Conservation (phyloP, 2,113 vertebrate species). For the Toxostoma redivivum region DNA sequence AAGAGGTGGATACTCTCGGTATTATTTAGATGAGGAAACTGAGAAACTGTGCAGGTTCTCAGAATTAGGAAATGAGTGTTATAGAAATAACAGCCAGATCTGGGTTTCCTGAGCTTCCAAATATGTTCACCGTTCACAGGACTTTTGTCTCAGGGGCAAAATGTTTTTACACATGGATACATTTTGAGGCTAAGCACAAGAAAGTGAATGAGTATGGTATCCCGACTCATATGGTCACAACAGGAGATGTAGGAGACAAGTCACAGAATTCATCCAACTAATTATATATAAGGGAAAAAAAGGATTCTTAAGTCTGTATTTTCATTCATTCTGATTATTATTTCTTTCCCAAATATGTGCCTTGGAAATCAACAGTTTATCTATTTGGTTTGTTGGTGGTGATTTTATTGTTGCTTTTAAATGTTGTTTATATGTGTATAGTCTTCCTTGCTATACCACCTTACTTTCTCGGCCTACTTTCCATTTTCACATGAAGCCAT, state of each 20-base stretch:
- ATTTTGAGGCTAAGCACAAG: not conserved
- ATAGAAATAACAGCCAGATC: not conserved
- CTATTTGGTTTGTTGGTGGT: not conserved
- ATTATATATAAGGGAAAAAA: not conserved
- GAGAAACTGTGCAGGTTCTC: not conserved
- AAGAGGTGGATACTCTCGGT: not conserved
- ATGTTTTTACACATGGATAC: not conserved
- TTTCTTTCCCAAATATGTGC: not conserved
- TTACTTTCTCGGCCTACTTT: not conserved
- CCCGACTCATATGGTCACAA: not conserved
- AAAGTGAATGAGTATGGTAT: not conserved
- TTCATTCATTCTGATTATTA: not conserved
- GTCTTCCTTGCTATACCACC: not conserved
- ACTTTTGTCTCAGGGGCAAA: not conserved
- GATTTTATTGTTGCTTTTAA: not conserved
- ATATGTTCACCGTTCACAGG: not conserved
- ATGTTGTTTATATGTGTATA: not conserved
- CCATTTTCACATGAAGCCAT: not conserved
- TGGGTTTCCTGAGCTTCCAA: not conserved
- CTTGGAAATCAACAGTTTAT: not conserved
- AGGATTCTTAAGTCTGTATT: not conserved
- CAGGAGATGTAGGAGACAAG: not conserved
- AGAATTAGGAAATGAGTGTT: not conserved
- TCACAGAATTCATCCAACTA: not conserved
- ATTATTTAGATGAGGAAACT: not conserved